phyloP scores from a whole-genome alignment of 2,797 vertebrate species.

The Aulostomus chinensis region DNA sequence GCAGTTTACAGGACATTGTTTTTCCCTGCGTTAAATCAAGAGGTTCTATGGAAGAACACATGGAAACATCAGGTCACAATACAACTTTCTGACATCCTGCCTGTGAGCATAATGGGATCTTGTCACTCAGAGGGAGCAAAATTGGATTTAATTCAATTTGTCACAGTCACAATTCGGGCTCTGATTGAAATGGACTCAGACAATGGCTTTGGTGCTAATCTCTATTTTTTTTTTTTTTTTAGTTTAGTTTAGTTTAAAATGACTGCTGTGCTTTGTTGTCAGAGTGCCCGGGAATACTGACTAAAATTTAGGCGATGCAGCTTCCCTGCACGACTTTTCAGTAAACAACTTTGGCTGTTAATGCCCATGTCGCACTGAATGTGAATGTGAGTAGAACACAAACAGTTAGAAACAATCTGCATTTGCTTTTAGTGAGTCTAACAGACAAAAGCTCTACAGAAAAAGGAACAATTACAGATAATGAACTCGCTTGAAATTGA shows the following conservation, averaged over 20 bases:
- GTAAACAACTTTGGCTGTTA: slow-evolving; percentile 34
- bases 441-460: slow-evolving; percentile 45
- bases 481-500: slow-evolving; percentile 42
- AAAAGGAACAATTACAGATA: slow-evolving; percentile 57
- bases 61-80: slow-evolving; percentile 75
- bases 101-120: slow-evolving; percentile 73
- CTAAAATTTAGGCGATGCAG: slow-evolving; percentile 20
- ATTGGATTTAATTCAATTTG: slow-evolving; percentile 82
- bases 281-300: slow-evolving; percentile 18
- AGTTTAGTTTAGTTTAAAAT: slow-evolving; percentile 48
- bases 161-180: slow-evolving; percentile 76
- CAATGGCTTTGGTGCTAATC: slow-evolving; percentile 66
- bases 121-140: slow-evolving; percentile 78
- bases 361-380: slow-evolving; percentile 25
- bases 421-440: slow-evolving; percentile 42
- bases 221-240: slow-evolving; percentile 68
- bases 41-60: slow-evolving; percentile 62
- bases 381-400: slow-evolving; percentile 29
- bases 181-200: slow-evolving; percentile 77
- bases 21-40: slow-evolving; percentile 39
- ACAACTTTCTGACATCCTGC: slow-evolving; percentile 75
- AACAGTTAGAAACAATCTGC: slow-evolving; percentile 40
- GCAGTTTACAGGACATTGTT: slow-evolving; percentile 18
- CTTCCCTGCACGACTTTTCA: slow-evolving; percentile 31
- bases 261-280: slow-evolving; percentile 15